These are phyloP conservation scores for Telenomus remus DNA, from an alignment of 1,140 invertebrate species.

Conservation along the genomic window DNA sequence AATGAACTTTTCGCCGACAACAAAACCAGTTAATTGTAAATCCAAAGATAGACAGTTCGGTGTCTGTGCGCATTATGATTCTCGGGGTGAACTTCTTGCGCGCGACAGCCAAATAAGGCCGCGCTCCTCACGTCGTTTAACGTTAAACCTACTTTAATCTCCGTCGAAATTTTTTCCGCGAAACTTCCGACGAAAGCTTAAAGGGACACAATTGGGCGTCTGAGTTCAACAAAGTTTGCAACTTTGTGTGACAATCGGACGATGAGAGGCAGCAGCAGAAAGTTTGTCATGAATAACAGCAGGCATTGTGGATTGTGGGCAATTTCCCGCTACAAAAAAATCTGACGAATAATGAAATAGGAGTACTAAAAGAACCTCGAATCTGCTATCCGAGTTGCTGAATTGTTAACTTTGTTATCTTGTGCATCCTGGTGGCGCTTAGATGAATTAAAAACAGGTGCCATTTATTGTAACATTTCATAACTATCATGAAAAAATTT, in stretches of 20 bases:
- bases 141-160: conserved; percentile 58
- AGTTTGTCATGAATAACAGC: conserved; percentile 46
- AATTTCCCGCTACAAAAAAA: conserved; percentile 13
- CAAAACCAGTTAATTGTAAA: conserved; percentile 44
- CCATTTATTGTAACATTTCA: too few species aligned
- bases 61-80: conserved; percentile 40
- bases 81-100: conserved; percentile 38
- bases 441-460: too few species aligned
- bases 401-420: too few species aligned
- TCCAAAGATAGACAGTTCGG: conserved; percentile 2
- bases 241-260: conserved; percentile 49
- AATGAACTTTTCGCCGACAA: conserved; percentile 25
- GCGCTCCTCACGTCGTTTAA: conserved; percentile 53
- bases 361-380: background rate
- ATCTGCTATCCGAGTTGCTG: background rate
- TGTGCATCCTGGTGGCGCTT: too few species aligned
- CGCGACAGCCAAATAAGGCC: conserved; percentile 45
- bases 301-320: conserved; percentile 21
- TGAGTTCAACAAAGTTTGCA: conserved; percentile 50
- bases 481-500: too few species aligned
- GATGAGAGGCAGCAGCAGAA: conserved; percentile 29
- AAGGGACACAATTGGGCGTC: conserved; percentile 47
- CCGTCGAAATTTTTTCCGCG: conserved; percentile 42
- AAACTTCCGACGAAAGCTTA: conserved; percentile 47
- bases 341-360: background rate